Conservation (phyloP, 2,888 invertebrate species). For the Caradrina kadenii region DNA sequence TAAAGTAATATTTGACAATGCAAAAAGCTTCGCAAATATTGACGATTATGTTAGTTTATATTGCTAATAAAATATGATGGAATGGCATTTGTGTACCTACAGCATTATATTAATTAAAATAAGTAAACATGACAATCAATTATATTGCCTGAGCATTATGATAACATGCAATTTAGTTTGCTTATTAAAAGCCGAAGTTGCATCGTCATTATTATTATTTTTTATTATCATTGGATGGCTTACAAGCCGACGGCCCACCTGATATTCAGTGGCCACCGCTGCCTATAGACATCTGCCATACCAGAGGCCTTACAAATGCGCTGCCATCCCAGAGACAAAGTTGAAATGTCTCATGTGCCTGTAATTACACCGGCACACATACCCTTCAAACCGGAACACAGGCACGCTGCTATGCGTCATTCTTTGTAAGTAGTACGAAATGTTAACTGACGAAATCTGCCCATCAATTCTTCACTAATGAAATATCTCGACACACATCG, state of each 20-base stretch:
- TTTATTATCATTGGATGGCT: no score
- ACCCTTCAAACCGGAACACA: no score
- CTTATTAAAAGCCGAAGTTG: not conserved
- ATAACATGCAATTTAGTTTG: not conserved
- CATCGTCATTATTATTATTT: no score
- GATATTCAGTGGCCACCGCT: no score
- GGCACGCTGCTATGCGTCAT: no score
- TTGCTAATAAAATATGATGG: not conserved
- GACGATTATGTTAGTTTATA: not conserved
- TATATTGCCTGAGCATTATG: not conserved
- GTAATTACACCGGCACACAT: no score
- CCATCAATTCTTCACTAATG: not conserved
- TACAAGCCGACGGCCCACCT: no score
- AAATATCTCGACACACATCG: not conserved
- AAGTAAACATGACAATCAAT: not conserved
- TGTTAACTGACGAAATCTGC: not conserved
- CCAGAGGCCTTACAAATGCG: no score
- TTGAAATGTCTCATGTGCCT: no score
- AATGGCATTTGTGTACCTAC: not conserved
- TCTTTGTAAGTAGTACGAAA: not conserved
- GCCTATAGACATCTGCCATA: no score
- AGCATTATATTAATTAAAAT: slow-evolving; percentile 1
- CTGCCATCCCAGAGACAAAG: no score
- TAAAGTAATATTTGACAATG: slow-evolving; percentile 13
- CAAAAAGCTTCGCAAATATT: slow-evolving; percentile 30